phyloP scores from a whole-genome alignment of 2,113 vertebrate species.

The Oxyura jamaicensis region DNA sequence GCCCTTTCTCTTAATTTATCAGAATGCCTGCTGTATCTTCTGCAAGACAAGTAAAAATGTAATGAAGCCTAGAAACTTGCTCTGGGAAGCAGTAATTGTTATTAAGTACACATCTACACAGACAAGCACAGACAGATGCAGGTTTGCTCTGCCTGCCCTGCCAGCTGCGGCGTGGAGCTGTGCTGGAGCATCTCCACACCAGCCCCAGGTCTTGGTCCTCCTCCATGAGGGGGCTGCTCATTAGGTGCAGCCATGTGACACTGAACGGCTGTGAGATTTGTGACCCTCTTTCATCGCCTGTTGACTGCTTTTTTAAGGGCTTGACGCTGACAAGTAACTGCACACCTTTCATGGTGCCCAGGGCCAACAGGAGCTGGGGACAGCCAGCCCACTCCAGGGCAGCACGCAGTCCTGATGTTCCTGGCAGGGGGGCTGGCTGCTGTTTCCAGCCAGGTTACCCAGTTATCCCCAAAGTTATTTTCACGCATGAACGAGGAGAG shows the following conservation, averaged over 20 bases:
- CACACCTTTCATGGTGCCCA: neutral
- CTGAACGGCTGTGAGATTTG: neutral
- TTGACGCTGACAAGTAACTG: neutral
- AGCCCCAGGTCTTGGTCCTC: neutral
- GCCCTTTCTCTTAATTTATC: conserved; percentile 11
- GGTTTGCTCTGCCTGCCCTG: neutral
- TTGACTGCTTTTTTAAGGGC: neutral
- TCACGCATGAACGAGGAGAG: accelerated
- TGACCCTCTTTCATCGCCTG: neutral
- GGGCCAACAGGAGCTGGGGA: neutral
- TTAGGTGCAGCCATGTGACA: neutral
- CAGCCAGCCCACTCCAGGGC: neutral
- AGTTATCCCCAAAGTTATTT: neutral
- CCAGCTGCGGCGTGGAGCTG: neutral
- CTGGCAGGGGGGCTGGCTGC: accelerated
- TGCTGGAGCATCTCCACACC: neutral
- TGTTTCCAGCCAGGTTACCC: neutral
- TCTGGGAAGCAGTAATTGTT: neutral
- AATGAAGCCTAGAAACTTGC: neutral
- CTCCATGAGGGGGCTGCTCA: neutral
- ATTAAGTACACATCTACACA: neutral
- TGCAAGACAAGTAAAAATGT: conserved; percentile 11
- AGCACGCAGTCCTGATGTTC: neutral
- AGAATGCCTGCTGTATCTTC: neutral
- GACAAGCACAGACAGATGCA: neutral